Percentiles rank a stretch among this genome's conserved stretches.
Conservation (phyloP, 2,888 invertebrate species). For the Galerucella calmariensis region DNA sequence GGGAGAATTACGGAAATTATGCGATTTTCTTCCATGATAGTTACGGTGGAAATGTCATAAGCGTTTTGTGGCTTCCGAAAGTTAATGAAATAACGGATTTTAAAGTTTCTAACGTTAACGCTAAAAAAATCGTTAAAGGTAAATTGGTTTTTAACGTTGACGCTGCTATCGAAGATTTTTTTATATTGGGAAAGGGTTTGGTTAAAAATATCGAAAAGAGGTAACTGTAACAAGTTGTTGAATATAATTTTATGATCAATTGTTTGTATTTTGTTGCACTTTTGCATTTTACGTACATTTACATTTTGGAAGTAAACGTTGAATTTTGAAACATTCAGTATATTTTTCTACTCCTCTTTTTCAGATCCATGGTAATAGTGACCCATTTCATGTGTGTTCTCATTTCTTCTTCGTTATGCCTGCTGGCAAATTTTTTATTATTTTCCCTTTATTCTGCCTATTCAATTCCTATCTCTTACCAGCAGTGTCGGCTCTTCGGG, state of each 20-base stretch:
- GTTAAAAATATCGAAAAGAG: slow-evolving; percentile 68
- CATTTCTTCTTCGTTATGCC: too few species aligned
- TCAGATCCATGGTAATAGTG: too few species aligned
- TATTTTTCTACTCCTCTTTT: too few species aligned
- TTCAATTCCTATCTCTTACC: too few species aligned
- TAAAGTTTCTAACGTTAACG: slow-evolving; percentile 74
- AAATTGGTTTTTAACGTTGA: slow-evolving; percentile 72
- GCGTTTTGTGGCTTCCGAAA: slow-evolving; percentile 84
- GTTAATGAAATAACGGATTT: slow-evolving; percentile 73
- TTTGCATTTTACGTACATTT: too few species aligned
- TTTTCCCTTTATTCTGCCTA: too few species aligned
- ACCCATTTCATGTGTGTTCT: too few species aligned
- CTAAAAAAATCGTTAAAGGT: slow-evolving; percentile 67
- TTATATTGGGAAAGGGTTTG: slow-evolving; percentile 74
- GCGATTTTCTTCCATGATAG: slow-evolving; percentile 91
- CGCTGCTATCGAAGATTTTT: slow-evolving; percentile 79
- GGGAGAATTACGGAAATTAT: slow-evolving; percentile 77
- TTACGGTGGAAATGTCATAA: slow-evolving; percentile 88
- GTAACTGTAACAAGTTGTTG: not conserved
- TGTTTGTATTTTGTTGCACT: not conserved
- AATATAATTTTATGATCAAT: not conserved
- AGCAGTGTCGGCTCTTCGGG: too few species aligned
- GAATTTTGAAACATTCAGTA: too few species aligned
- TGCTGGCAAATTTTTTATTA: too few species aligned
- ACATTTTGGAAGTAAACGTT: too few species aligned